Base-by-base conservation (phyloP, 92 coral and sea anemone species). In the Zoanthus sociatus region DNA sequence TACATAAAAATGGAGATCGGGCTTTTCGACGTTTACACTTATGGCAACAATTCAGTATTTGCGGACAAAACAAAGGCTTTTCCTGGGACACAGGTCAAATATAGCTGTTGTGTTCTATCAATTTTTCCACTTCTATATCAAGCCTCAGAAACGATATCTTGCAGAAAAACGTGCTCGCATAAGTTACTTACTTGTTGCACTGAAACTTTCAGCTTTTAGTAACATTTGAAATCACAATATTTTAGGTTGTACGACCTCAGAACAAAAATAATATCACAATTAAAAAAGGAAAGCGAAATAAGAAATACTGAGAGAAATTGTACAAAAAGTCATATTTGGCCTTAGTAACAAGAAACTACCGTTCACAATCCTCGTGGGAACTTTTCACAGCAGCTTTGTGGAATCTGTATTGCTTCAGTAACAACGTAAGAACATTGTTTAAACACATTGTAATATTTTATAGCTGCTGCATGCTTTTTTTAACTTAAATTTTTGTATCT, bases 141-240 rank as follows among this genome's bases (percentile, higher is more conserved):
- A 67, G 26, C 72, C 33, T 67, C 72, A 67, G 72, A 67, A 20
- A 33, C 72, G 14, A 67, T 67, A 67, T 67, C 64, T 58, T 67
- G 10, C 20, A 67, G 20, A 0, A 67, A 67, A 67, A 67, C 72
- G 33, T 67, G 72, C 72, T 67, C 42, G 4, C 42, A 26, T 33
- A 6, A 11, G 64, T 5, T 67, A 12, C 12, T 18, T 67, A 18
- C 31, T 67, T 8, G 32, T 21, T 18, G 7, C 20, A 18, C 12
- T 4, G 64, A 0, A 58, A 1, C 8, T 67, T 31, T 30, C 9
- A 33, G 72, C 33, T 31, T 18, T 67, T 30, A 67, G 20, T 66
- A 66, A 11, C 32, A 66, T 11, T 20, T 9, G 42, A 10, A 66
- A n/a, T 10, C 71, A n/a, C n/a, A 11, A 30, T 10, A 11, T 20